Conservation (phyloP, 2,113 vertebrate genomes). For the Alexandromys fortis region DNA sequence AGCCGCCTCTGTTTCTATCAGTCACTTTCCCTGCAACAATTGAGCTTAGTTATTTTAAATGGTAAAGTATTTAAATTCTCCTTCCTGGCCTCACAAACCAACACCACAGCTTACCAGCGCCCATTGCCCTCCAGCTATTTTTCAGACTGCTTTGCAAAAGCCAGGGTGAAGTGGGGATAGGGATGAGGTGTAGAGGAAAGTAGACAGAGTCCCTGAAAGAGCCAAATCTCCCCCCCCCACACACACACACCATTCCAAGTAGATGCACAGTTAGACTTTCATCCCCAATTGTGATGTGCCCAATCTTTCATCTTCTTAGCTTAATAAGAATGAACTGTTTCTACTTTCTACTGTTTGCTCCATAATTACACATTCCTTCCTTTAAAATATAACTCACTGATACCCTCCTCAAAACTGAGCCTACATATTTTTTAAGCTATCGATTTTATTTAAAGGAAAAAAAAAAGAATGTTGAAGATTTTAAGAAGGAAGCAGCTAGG, state of each 20-base stretch:
- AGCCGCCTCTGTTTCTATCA: conserved; percentile 42
- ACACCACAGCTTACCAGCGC: not conserved
- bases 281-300: not conserved
- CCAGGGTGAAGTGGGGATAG: not conserved
- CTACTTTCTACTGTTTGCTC: conserved; percentile 19
- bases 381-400: not conserved
- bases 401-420: not conserved
- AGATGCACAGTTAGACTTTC: not conserved
- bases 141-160: not conserved
- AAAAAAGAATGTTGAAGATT: not conserved
- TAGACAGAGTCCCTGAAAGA: not conserved
- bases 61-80: conserved; percentile 55
- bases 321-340: conserved; percentile 9
- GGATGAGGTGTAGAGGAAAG: not conserved
- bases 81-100: conserved; percentile 22
- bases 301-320: not conserved
- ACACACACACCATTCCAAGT: not conserved
- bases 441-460: not conserved
- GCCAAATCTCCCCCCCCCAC: not conserved
- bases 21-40: conserved; percentile 49
- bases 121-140: not conserved
- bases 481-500: not conserved
- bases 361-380: not conserved
- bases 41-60: conserved; percentile 67
- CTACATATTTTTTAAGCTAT: not conserved